Base-by-base conservation (phyloP, 1,140 invertebrate genomes). In the Conus betulinus region DNA sequence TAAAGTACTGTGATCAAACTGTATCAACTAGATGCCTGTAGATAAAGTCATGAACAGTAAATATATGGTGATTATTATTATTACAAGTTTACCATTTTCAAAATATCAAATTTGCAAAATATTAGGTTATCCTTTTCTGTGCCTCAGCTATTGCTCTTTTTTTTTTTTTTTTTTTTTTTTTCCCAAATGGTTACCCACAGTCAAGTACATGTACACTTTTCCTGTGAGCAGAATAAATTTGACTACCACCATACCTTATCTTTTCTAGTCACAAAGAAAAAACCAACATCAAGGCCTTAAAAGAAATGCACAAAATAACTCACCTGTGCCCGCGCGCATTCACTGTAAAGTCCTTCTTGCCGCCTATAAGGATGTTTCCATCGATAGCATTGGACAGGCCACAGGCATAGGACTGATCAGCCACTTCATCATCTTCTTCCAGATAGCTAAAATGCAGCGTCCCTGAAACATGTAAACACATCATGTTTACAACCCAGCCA, bases 361-460 rank as follows among this genome's bases (percentile, higher is more conserved):
- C 67, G 8, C 86, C 86, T 5, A 85, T 57, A 11, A 11, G 78
- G 82, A 85, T 85, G 15, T 60, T 27, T 7, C 60, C 39, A 17
- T 51, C 17, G 20, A 11, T 13, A 20, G 20, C 20, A 39, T 82
- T 88, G 76, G 25, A 85, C 52, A 88, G 63, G 7, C 57, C 89
- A 55, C 87, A 85, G 57, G 60, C 67, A 57, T 88, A 88, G 20
- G 13, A n/a, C 17, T 27, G 5, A 11, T 25, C 55, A 7, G 27
- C 10, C 63, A 23, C 0, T 13, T 90, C 74, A 55, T 88, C 86
- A 23, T 6, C 3, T 15, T 71, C 53, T 67, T 17, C 6, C 55
- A 81, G 52, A 27, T 87, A 89, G 17, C 79, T 71, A 63, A 89
- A 89, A 52, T 87, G 88, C 0, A 89, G 60, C 10, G 51, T 55